Base-by-base conservation (phyloP, 2,888 invertebrate genomes). In the Chloromyia formosa region DNA sequence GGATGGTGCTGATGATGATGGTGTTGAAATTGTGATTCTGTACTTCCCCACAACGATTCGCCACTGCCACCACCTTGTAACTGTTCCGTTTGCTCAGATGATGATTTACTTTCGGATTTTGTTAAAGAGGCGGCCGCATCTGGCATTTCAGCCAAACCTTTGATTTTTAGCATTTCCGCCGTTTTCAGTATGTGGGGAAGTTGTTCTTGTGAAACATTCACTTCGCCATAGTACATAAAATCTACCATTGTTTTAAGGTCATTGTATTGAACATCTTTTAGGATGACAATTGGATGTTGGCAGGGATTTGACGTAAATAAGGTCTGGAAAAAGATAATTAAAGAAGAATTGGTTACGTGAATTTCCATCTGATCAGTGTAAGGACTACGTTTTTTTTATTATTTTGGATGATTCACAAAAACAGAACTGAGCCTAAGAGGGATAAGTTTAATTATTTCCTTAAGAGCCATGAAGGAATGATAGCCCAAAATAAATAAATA, bases 151-250 rank as follows among this genome's bases (percentile, higher is more conserved):
- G 94, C 94, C 60, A 95, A 87, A 18, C 95, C 95, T 86, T 95
- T 95, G 75, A 95, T 94, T 87, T 95, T 94, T 69, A 95, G 88
- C 84, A 93, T 91, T 83, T 94, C 94, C 1, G 95, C 95, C 27
- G 94, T 94, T 88, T 95, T 90, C 76, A 91, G 86, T 80, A 92
- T 90, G 85, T 91, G 90, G 76, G 94, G 94, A 80, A 95, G 86
- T 82, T 94, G 94, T 80, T 95, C 94, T 82, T 95, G 94, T 1
- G 94, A 94, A 40, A 96, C 94, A 84, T 95, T 95, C 7, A 96
- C 95, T 87, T 95, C 95, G 0, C 96, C 96, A 81, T 93, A 93
- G 83, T 96, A 96, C 93, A 96, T 95, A 82, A 95, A 96, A 82
- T 95, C 94, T 10, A 95, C 94, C 89, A 95, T 93, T 35, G 93